These are phyloP conservation scores for Laterallus jamaicensis DNA, from an alignment of 2,113 vertebrate genomes.

Conservation along the genomic window DNA sequence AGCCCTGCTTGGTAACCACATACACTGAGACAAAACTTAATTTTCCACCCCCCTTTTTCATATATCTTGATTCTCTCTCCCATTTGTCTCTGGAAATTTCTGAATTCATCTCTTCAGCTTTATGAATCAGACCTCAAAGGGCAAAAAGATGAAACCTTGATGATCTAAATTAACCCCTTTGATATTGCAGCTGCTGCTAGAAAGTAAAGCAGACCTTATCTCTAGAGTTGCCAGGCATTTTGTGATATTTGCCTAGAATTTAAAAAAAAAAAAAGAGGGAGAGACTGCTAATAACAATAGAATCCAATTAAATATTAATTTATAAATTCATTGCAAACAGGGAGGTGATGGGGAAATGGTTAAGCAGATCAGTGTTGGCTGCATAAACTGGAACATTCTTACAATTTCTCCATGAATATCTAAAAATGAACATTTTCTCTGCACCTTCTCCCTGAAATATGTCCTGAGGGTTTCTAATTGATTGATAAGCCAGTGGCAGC, in stretches of 20 bases:
- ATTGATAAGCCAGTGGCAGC: not conserved
- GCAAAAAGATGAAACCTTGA: constrained; percentile 43
- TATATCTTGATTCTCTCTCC: constrained; percentile 55
- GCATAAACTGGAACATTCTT: not conserved
- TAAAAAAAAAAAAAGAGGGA: not conserved
- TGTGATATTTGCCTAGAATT: not conserved
- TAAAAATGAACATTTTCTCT: constrained; percentile 18
- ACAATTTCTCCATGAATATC: not conserved
- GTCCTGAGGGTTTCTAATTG: not conserved
- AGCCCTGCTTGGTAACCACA: constrained; percentile 54
- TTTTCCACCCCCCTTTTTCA: constrained; percentile 54
- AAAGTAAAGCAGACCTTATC: constrained; percentile 32
- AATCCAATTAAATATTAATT: constrained; percentile 31
- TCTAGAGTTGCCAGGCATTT: not conserved
- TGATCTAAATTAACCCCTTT: constrained; percentile 58
- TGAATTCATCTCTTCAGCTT: constrained; percentile 55
- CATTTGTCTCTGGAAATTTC: constrained; percentile 58
- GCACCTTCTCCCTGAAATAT: not conserved
- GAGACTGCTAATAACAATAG: not conserved
- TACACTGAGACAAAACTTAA: constrained; percentile 54
- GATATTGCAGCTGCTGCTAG: constrained; percentile 37
- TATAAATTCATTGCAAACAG: not conserved
- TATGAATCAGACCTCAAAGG: constrained; percentile 60
- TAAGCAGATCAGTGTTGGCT: not conserved
- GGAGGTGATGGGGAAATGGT: not conserved